Evolutionary conservation across 2,888 invertebrate genomes (phyloP).

Genomic region (Cylindroiulus punctatus): DNA sequence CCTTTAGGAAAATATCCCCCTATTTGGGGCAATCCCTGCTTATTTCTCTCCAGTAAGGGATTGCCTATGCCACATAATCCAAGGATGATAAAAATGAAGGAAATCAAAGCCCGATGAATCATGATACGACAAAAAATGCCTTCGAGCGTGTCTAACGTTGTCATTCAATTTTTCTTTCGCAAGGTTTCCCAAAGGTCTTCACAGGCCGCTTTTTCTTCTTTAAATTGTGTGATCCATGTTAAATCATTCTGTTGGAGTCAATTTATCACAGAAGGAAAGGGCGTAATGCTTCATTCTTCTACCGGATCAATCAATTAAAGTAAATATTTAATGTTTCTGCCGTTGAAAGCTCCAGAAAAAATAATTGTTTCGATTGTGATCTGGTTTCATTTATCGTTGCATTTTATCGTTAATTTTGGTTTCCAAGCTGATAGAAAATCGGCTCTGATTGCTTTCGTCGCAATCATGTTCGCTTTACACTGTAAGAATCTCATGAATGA

Average conservation of each 20-base stretch:
- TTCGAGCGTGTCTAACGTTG: neutral
- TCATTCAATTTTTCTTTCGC: neutral
- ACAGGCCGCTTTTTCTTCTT: neutral
- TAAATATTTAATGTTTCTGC: neutral
- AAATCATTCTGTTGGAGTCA: neutral
- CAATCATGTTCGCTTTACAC: too few relatives aligned
- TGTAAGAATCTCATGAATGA: too few relatives aligned
- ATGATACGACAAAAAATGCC: neutral
- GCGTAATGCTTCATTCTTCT: slow-evolving; percentile 1
- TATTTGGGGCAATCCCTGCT: neutral
- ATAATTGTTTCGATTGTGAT: neutral
- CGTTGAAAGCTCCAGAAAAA: neutral
- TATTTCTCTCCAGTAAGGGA: neutral
- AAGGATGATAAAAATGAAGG: neutral
- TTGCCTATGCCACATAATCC: neutral
- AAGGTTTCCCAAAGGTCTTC: neutral
- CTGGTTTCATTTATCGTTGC: too few relatives aligned
- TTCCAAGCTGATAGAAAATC: too few relatives aligned
- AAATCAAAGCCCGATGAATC: slow-evolving; percentile 9
- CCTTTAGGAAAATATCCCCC: too few relatives aligned
- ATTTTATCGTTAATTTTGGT: too few relatives aligned
- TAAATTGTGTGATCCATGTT: slow-evolving; percentile 10
- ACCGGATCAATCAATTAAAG: neutral
- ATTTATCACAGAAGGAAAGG: neutral
- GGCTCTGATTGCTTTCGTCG: too few relatives aligned